Conservation (phyloP, 2,888 invertebrate species). For the Luffia ferchaultella region DNA sequence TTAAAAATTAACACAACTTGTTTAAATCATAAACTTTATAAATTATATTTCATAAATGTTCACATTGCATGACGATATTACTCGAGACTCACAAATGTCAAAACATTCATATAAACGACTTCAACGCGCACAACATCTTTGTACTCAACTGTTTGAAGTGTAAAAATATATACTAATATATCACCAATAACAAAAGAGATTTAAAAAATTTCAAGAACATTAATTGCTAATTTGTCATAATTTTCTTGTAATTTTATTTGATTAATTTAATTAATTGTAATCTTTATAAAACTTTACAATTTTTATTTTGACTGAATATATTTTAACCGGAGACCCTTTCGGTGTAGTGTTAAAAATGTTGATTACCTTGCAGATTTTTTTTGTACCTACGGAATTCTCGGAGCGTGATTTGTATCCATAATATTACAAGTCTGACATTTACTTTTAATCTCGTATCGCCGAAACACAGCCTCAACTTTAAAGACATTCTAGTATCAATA, state of each 20-base stretch:
- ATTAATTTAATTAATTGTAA: too few relatives aligned
- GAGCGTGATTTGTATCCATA: background rate
- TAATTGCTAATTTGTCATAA: too few relatives aligned
- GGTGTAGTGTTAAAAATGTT: background rate
- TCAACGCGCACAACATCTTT: conserved; percentile 34
- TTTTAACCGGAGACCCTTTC: background rate
- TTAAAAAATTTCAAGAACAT: too few relatives aligned
- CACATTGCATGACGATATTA: too few relatives aligned
- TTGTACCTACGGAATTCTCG: background rate
- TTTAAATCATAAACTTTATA: background rate
- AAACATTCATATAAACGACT: conserved; percentile 27
- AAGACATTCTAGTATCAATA: background rate
- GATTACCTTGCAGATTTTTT: background rate
- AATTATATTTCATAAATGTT: background rate
- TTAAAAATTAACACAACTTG: background rate
- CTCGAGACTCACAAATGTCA: conserved; percentile 10
- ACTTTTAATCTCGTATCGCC: background rate
- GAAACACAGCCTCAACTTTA: background rate
- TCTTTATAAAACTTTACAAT: too few relatives aligned
- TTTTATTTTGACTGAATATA: background rate
- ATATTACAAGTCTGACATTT: background rate
- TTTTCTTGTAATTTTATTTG: too few relatives aligned
- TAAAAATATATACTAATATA: too few relatives aligned
- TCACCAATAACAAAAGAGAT: too few relatives aligned
- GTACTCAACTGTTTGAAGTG: too few relatives aligned